These are phyloP conservation scores for Adelognathus sp. DNA, from an alignment of 2,888 invertebrate genomes.

Conservation along the genomic window DNA sequence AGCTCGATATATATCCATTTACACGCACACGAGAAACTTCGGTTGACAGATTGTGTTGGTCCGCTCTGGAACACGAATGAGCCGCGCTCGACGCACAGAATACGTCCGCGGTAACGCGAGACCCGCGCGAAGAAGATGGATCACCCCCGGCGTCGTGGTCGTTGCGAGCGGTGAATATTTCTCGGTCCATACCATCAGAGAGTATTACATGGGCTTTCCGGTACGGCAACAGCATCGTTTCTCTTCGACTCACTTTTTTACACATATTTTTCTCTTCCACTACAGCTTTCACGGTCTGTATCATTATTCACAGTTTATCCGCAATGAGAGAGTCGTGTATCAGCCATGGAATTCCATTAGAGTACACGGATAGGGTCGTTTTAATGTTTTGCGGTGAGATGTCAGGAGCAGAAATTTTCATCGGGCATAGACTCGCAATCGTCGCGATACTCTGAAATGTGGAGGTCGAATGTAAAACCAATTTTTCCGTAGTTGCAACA, in stretches of 20 bases:
- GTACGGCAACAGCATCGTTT: constrained; percentile 10
- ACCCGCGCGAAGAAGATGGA: constrained; percentile 49
- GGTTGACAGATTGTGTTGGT: background rate
- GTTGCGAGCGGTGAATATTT: constrained; percentile 19
- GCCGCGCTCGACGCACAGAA: constrained; percentile 13
- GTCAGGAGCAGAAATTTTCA: background rate
- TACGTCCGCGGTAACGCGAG: constrained; percentile 39
- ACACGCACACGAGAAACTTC: constrained; percentile 9
- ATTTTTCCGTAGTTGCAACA: constrained; percentile 67
- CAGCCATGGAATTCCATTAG: background rate
- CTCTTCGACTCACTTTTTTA: constrained; percentile 7
- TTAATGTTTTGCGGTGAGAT: background rate
- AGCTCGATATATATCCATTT: no score
- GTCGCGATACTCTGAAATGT: background rate
- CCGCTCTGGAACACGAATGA: constrained; percentile 8
- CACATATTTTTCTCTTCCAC: background rate
- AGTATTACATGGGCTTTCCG: constrained; percentile 7
- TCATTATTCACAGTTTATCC: constrained; percentile 17
- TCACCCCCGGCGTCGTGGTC: constrained; percentile 24
- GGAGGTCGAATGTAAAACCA: constrained; percentile 54
- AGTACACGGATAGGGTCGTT: background rate
- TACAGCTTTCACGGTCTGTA: background rate
- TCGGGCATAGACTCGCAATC: background rate
- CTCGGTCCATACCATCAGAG: constrained; percentile 19
- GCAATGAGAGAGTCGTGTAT: background rate